Conservation (phyloP, 2,113 vertebrate species). For the Cyrtonyx montezumae region DNA sequence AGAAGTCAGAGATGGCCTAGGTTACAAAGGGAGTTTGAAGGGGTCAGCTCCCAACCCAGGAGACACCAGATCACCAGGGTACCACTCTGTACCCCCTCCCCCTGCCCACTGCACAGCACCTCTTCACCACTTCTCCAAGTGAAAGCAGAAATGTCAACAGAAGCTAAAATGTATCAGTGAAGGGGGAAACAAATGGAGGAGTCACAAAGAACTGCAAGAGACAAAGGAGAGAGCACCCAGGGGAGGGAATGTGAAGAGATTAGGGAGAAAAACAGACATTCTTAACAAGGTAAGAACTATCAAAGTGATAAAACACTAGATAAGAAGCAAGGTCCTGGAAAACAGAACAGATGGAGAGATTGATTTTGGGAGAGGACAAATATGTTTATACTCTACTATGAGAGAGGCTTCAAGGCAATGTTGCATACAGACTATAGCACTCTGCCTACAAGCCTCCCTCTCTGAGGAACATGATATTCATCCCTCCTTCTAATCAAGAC, state of each 20-base stretch:
- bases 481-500: not conserved
- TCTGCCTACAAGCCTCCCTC: not conserved
- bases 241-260: constrained; percentile 24
- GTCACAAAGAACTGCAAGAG: not conserved
- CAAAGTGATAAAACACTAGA: constrained; percentile 44
- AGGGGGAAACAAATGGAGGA: not conserved
- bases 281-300: constrained; percentile 47
- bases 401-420: not conserved
- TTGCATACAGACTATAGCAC: not conserved
- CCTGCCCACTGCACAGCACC: accelerated
- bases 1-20: not conserved
- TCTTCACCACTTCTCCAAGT: not conserved
- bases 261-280: constrained; percentile 13
- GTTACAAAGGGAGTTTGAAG: not conserved
- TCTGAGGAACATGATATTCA: not conserved
- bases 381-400: not conserved
- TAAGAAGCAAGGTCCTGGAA: constrained; percentile 38
- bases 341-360: constrained; percentile 2
- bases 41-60: not conserved
- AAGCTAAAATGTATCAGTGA: not conserved
- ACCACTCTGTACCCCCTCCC: not conserved
- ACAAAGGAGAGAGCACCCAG: constrained; percentile 7
- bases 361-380: not conserved
- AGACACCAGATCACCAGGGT: not conserved
- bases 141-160: not conserved